Evolutionary conservation across 2,797 vertebrate genomes (phyloP), one percentile per base, ranked within the genome.

Genomic region (Sebastiscus albofasciatus): DNA sequence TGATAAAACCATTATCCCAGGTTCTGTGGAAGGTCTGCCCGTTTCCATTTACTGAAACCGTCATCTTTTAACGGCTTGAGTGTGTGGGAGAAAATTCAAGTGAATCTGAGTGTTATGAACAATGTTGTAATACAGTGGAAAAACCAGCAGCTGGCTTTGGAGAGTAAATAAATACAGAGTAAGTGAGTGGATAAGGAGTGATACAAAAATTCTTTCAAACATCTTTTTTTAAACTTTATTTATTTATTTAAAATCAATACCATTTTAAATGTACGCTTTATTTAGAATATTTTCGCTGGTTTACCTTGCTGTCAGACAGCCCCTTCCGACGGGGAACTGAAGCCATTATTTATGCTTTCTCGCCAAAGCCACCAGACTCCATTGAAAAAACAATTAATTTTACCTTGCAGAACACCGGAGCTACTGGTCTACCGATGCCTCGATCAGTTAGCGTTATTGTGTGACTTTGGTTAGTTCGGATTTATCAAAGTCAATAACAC

Each of bases 341-440:
- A 42, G 39, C 39, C 6, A 14, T 42, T 3, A 16, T 16, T 14
- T 46, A 16, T 16, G 0, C 36, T 39, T 3, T 46, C 14, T 46
- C 39, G 14, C 14, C 14, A 46, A 46, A 46, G 39, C 39, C 13
- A 46, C 39, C 14, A 18, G 39, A 46, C 39, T 46, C 39, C 39
- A 42, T 42, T 42, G 0, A 3, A 42, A 42, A 42, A 16, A 16
- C 3, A 0, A 1, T 1, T 16, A 42, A 42, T 0, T 42, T 42
- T 16, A 42, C 39, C 39, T 46, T 0, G 0, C 14, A 46, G 39
- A 46, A 46, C 39, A 46, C 0, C 0, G 13, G 14, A 46, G 14
- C 0, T 18, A 3, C 39, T 46, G 39, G 39, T 46, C 39, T 46
- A 46, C 14, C 6, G 14, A 5, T 0, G 2, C 39, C 39, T 46